A percentile compares a stretch with the other conserved stretches of the same genome.
Conservation (phyloP, 2,888 invertebrate genomes). For the Heteromyza rotundicornis region DNA sequence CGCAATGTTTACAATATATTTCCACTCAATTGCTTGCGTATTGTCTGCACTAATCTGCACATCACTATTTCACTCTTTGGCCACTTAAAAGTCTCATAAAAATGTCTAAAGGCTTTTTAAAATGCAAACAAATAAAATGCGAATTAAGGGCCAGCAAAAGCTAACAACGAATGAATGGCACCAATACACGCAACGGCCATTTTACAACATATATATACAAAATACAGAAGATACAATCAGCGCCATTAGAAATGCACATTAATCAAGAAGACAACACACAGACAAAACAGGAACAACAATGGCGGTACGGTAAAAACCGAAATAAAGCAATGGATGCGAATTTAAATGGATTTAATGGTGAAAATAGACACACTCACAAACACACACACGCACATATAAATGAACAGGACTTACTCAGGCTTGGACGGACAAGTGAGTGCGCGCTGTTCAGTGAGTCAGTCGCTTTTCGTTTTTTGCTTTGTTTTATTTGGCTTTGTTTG, state of each 20-base stretch:
- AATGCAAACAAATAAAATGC: neutral
- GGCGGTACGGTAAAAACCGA: neutral
- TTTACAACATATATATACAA: too few species aligned
- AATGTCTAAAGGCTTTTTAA: neutral
- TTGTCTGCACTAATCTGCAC: too few species aligned
- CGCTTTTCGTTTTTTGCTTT: too few species aligned
- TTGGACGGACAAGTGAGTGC: too few species aligned
- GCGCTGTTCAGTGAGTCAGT: too few species aligned
- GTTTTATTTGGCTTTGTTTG: too few species aligned
- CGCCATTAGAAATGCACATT: slow-evolving; percentile 20
- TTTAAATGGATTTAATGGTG: slow-evolving; percentile 13
- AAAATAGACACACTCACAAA: neutral
- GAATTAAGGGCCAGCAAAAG: too few species aligned
- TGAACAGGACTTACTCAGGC: neutral
- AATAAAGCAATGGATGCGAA: neutral
- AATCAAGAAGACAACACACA: slow-evolving; percentile 14
- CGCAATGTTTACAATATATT: too few species aligned
- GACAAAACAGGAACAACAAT: neutral
- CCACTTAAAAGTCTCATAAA: neutral
- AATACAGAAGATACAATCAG: slow-evolving; percentile 3
- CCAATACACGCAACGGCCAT: neutral
- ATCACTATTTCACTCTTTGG: neutral
- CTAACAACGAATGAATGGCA: neutral
- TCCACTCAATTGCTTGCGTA: too few species aligned
- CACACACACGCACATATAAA: neutral